A percentile compares a stretch with the other conserved stretches of the same genome.
These are phyloP conservation scores for Araneus ventricosus DNA, from an alignment of 1,140 invertebrate genomes.

Conservation along the genomic window DNA sequence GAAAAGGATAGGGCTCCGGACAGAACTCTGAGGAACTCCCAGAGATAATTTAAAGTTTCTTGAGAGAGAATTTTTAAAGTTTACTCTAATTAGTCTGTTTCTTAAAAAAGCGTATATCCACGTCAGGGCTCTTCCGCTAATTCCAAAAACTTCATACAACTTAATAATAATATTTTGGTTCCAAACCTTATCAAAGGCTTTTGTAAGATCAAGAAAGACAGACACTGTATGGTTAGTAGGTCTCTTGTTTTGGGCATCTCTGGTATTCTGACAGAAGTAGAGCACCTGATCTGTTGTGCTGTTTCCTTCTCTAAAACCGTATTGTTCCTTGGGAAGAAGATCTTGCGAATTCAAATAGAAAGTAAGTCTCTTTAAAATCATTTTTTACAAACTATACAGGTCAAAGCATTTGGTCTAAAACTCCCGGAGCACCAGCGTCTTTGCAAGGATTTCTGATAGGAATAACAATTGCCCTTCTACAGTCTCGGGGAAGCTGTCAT, in stretches of 20 bases:
- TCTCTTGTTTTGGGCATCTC: constrained; percentile 13
- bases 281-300: neutral
- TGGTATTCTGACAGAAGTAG: neutral
- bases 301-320: neutral
- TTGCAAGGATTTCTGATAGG: constrained; percentile 16
- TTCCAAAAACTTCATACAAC: too few relatives aligned
- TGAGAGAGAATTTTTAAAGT: constrained; percentile 17
- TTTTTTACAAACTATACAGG: neutral
- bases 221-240: too few relatives aligned
- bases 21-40: constrained; percentile 11
- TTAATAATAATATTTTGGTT: too few relatives aligned
- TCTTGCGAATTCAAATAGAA: neutral
- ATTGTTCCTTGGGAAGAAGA: neutral
- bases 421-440: neutral
- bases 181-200: neutral
- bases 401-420: neutral
- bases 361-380: constrained; percentile 42
- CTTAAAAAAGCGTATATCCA: too few relatives aligned
- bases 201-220: neutral
- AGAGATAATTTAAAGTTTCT: neutral
- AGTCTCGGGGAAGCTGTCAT: too few relatives aligned
- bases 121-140: too few relatives aligned
- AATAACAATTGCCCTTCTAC: neutral
- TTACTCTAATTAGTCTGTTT: constrained; percentile 6
- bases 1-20: neutral